Base-by-base conservation (phyloP, 2,113 vertebrate species). In the Carassius gibelio region DNA sequence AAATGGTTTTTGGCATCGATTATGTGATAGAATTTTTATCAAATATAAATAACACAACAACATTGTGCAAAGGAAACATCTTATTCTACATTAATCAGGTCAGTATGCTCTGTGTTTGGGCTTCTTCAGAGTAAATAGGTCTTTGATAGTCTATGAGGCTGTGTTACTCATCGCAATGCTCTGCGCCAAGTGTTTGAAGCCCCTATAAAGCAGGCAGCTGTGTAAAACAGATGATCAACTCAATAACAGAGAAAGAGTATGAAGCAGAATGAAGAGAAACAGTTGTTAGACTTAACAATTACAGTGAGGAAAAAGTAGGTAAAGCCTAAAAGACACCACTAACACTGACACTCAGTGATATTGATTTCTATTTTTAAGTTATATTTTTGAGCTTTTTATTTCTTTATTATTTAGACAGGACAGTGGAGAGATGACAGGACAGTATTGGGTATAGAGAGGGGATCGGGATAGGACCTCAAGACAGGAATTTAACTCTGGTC, bases 161-260 rank as follows among this genome's bases (percentile, higher is more conserved):
- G 85, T 59, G 13, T 71, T 79, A 87, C 69, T 84, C 87, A 85
- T 75, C 84, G 74, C 79, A 26, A 50, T 34, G 26, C 48, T 30
- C 17, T 83, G 80, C 71, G 89, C 88, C 89, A 93, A 90, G 84
- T 84, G 72, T 91, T 89, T 90, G 86, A 92, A 89, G 64, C 48
- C 85, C 30, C 13, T 62, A 62, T 77, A 82, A 80, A 80, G 72
- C 45, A 72, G 61, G 72, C 77, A 48, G 81, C 83, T 42, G 55
- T 68, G 75, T 75, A 69, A 64, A 23, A 57, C 34, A 55, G 48
- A 72, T 42, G 30, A 26, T 86, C 66, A 78, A 36, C 75, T 36
- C 23, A n/a, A 79, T 26, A 78, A 36, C 26, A 66, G 21, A 79
- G 75, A 59, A 19, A 57, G 52, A 77, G 5, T 6, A 5, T 17